These are phyloP conservation scores for Psettodes erumei DNA, from an alignment of 2,113 vertebrate species.

Conservation along the genomic window DNA sequence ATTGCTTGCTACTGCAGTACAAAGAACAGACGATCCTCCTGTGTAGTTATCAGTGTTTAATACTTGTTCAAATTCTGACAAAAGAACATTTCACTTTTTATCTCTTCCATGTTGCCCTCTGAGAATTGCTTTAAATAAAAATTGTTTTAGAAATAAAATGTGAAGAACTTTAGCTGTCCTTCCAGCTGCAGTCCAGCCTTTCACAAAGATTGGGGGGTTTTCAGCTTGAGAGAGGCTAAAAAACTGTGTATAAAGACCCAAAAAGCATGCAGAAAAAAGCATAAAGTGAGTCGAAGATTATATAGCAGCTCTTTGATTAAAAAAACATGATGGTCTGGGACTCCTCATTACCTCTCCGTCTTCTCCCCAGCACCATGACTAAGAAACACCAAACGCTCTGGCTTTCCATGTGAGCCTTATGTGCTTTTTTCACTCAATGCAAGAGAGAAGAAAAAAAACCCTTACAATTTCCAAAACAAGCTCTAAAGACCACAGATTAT, in stretches of 20 bases:
- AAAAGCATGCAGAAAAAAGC: not conserved
- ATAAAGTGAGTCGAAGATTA: not conserved
- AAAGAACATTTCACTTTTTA: slow-evolving; percentile 25
- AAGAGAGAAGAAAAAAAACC: slow-evolving; percentile 8
- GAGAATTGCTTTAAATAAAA: slow-evolving; percentile 34
- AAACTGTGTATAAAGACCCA: slow-evolving; percentile 1
- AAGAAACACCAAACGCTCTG: not conserved
- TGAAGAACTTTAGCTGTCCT: slow-evolving; percentile 14
- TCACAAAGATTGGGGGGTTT: slow-evolving; percentile 12
- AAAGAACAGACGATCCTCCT: slow-evolving; percentile 9
- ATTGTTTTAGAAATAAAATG: slow-evolving; percentile 20
- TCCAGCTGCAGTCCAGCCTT: slow-evolving; percentile 21
- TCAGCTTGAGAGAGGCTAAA: slow-evolving; percentile 10
- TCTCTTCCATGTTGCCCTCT: slow-evolving; percentile 33
- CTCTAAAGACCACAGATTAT: slow-evolving; percentile 67
- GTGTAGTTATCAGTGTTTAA: slow-evolving; percentile 24
- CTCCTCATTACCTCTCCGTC: slow-evolving; percentile 2
- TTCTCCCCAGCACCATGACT: not conserved
- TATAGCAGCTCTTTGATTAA: not conserved
- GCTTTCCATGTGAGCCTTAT: not conserved
- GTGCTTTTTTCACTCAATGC: not conserved
- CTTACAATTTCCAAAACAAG: slow-evolving; percentile 46
- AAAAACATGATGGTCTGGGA: slow-evolving; percentile 11
- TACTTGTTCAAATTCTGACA: slow-evolving; percentile 27
- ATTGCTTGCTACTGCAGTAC: not conserved